Evolutionary conservation across 2,888 invertebrate genomes (phyloP).

Genomic region (Gandaritis pyraliata): DNA sequence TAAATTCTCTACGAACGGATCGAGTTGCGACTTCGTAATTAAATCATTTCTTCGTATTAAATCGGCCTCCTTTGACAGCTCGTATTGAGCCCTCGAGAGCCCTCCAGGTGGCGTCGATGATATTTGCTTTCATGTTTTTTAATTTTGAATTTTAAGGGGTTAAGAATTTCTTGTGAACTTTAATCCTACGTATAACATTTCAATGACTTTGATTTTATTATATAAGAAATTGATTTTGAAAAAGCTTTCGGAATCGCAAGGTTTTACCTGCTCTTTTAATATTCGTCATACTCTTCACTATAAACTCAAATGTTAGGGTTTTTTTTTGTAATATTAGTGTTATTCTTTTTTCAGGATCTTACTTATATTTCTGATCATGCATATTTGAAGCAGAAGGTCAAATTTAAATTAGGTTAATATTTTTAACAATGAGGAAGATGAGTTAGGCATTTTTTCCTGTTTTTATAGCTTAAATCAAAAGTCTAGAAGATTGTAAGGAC

Average conservation of each 20-base stretch:
- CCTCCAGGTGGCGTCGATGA: slow-evolving; percentile 58
- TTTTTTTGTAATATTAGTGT: no score
- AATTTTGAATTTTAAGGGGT: slow-evolving; percentile 52
- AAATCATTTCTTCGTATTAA: slow-evolving; percentile 75
- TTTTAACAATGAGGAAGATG: no score
- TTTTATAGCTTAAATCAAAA: no score
- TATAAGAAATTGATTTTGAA: slow-evolving; percentile 15
- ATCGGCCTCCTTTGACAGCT: slow-evolving; percentile 66
- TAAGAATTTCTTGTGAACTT: slow-evolving; percentile 41
- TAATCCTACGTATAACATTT: slow-evolving; percentile 40
- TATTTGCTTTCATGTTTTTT: slow-evolving; percentile 63
- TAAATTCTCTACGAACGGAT: slow-evolving; percentile 46
- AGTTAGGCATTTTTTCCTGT: no score
- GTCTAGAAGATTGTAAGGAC: no score
- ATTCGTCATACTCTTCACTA: no score
- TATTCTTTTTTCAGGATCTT: no score
- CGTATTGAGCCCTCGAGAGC: slow-evolving; percentile 65
- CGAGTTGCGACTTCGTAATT: slow-evolving; percentile 73
- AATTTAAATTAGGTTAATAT: no score
- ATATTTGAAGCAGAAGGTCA: no score
- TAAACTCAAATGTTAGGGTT: no score
- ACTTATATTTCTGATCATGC: no score
- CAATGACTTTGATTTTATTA: slow-evolving; percentile 14
- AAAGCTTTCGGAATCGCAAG: not conserved
- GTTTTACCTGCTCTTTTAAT: not conserved